Evolutionary conservation across 2,113 vertebrate species (phyloP).

Genomic region (Mus spicilegus): DNA sequence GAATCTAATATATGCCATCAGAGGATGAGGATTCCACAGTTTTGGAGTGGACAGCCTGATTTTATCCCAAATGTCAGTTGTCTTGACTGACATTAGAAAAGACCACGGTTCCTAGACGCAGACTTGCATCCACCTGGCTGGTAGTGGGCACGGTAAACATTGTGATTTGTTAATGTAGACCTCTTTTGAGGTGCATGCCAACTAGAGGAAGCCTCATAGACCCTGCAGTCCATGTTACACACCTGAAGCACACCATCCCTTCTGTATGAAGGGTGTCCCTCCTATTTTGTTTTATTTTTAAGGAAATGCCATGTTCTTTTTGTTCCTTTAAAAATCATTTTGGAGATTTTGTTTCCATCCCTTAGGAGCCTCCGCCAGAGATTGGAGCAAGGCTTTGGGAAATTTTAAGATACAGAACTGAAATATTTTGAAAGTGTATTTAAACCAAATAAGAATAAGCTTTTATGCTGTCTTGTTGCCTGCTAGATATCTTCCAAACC

Average conservation of each 20-base stretch:
- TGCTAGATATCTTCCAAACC: not conserved
- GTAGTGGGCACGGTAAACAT: not conserved
- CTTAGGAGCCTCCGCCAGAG: constrained; percentile 28
- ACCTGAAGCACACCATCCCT: constrained; percentile 35
- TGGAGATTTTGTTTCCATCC: not conserved
- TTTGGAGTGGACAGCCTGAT: constrained; percentile 43
- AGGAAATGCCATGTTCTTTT: not conserved
- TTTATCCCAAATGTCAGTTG: constrained; percentile 46
- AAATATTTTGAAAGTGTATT: constrained; percentile 23
- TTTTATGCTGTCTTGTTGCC: constrained; percentile 25
- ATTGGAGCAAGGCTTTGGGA: constrained; percentile 43
- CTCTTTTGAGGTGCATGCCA: not conserved
- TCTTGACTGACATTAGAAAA: constrained; percentile 65
- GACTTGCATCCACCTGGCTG: not conserved
- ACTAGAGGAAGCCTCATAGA: not conserved
- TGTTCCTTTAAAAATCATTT: constrained; percentile 35
- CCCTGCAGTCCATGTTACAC: not conserved
- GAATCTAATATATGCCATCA: constrained; percentile 34
- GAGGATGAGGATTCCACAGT: not conserved
- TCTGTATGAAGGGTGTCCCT: constrained; percentile 38
- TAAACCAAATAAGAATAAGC: not conserved
- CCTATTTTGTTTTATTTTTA: not conserved
- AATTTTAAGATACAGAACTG: constrained; percentile 56
- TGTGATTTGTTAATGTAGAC: constrained; percentile 37
- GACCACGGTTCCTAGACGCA: not conserved